Evolutionary conservation across 2,888 invertebrate species (phyloP), one percentile per base, ranked within the genome.

Genomic region (Heliconius hortense): DNA sequence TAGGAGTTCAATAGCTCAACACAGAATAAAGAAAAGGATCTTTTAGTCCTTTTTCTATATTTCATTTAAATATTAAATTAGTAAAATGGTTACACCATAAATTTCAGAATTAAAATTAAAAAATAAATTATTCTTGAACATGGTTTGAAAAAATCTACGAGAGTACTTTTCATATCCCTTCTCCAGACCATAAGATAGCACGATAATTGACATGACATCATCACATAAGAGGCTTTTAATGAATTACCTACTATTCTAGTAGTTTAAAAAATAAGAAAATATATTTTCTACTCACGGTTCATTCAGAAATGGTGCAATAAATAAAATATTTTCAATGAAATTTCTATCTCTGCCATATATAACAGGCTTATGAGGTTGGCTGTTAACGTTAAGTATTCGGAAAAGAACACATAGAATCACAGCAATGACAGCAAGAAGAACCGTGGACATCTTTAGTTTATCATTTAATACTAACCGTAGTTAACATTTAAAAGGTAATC

Each of bases 351-450:
- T 95, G 88, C 97, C 97, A 90, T 96, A 96, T 78, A 98, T 95
- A 84, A 95, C 95, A 77, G 97, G 97, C 90, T 96, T 96, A 84
- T 96, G 95, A 56, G 97, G 96, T 87, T 97, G 96, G 86, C 97
- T 97, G 90, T 97, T 97, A 79, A 97, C 97, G 90, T 97, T 97
- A 82, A 97, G 91, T 88, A 97, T 96, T 88, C 97, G 95, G 88
- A 97, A 97, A 81, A 97, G 95, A 84, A 97, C 95, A 91, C 97
- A 97, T 79, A 97, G 93, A 84, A 97, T 96, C 78, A 97, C 97
- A 80, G 97, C 97, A 82, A 97, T 93, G 77, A 96, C 96, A 79
- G 97, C 97, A 83, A 97, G 91, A 82, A 97, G 94, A 79, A 97
- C 97, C 80, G 97, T 97, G 84, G 97, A 97, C 97, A 97, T 97